phyloP scores from a whole-genome alignment of 2,797 vertebrate genomes.

The Pampus argenteus region DNA sequence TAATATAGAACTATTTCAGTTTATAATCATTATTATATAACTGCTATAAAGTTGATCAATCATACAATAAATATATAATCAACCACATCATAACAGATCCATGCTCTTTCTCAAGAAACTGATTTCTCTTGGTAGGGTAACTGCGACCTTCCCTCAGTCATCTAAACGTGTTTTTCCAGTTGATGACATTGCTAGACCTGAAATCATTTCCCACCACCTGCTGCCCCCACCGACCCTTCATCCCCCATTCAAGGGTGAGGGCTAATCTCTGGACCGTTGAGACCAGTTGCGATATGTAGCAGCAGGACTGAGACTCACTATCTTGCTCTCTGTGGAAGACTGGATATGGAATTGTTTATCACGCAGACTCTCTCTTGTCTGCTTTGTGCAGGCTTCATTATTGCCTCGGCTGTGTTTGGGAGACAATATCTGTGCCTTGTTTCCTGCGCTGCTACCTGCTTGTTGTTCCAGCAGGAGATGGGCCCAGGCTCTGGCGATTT shows the following conservation, averaged over 20 bases:
- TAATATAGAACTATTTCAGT: not conserved
- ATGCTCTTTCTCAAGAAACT: not conserved
- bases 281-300: slow-evolving; percentile 68
- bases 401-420: slow-evolving; percentile 69
- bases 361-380: slow-evolving; percentile 68
- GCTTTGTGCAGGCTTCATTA: slow-evolving; percentile 80
- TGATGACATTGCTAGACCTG: slow-evolving; percentile 37
- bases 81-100: not conserved
- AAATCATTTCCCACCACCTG: slow-evolving; percentile 13
- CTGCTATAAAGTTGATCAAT: not conserved
- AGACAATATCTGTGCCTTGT: slow-evolving; percentile 80
- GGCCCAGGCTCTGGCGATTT: slow-evolving; percentile 75
- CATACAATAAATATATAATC: not conserved
- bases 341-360: slow-evolving; percentile 82
- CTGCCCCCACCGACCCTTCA: slow-evolving; percentile 15
- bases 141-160: slow-evolving; percentile 3
- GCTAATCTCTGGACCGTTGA: slow-evolving; percentile 68
- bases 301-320: slow-evolving; percentile 61
- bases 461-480: slow-evolving; percentile 78
- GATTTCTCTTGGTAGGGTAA: not conserved
- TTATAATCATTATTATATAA: not conserved
- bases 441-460: slow-evolving; percentile 79
- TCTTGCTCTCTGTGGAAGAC: slow-evolving; percentile 70
- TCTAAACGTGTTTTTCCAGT: slow-evolving; percentile 32
- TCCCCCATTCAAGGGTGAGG: slow-evolving; percentile 39